Percentiles rank a stretch among this genome's conserved stretches.
Evolutionary conservation across 2,888 invertebrate species (phyloP).

Genomic region (Steromphala cineraria): DNA sequence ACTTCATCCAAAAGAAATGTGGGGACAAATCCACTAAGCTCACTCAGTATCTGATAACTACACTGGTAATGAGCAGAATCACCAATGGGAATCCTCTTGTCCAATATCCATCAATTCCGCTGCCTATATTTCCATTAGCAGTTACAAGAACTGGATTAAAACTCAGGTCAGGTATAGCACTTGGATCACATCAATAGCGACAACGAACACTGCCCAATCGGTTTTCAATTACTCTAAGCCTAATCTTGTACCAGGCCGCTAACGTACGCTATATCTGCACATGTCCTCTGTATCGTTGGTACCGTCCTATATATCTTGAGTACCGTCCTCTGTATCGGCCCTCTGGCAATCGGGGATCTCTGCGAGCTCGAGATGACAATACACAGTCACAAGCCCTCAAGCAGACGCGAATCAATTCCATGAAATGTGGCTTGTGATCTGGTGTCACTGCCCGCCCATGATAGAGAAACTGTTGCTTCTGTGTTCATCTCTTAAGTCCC

Average conservation of each 20-base stretch:
- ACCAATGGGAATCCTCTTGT: neutral
- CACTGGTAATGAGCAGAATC: neutral
- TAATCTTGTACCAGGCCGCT: neutral
- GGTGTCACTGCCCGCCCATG: neutral
- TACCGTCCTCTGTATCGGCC: too few species aligned
- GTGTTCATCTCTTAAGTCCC: neutral
- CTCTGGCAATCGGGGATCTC: neutral
- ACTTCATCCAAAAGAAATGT: too few species aligned
- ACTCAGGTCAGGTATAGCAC: neutral
- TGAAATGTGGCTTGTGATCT: neutral
- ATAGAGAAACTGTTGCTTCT: neutral
- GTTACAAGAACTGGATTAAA: neutral
- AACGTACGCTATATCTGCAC: neutral
- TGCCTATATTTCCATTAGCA: neutral
- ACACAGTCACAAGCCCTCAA: neutral
- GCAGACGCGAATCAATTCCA: conserved; percentile 3
- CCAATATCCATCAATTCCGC: neutral
- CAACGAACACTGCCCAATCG: neutral
- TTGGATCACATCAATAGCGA: neutral
- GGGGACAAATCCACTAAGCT: too few species aligned
- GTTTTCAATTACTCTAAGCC: conserved; percentile 13
- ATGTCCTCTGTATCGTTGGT: too few species aligned
- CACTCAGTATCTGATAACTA: too few species aligned
- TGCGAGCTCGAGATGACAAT: neutral
- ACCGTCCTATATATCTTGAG: too few species aligned